Base-by-base conservation (phyloP, 2,113 vertebrate genomes). In the Ochotona curzoniae region DNA sequence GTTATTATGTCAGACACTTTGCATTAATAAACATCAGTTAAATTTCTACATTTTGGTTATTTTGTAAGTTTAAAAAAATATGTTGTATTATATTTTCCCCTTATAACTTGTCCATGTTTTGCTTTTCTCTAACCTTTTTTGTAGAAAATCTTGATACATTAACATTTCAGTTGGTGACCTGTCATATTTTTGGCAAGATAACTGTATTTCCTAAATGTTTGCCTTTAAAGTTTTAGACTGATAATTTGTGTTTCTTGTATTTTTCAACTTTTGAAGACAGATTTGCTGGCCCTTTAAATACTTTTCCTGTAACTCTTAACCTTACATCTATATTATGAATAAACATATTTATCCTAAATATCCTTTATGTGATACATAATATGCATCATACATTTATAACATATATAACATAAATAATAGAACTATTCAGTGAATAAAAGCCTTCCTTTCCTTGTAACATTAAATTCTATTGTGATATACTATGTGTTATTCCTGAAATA, bases 141-240 rank as follows among this genome's bases (percentile, higher is more conserved):
- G 3, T 85, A 87, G 54, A 89, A 83, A 87, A 80, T 93, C 49
- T 93, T 87, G 32, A 20, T n/a, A 35, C 80, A 60, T 84, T 80
- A 38, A 35, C 44, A 61, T 84, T 69, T 61, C 67, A 83, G n/a
- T 60, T 70, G 80, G 44, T 64, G 57, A 54, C 87, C 8, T 93
- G 54, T 87, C 26, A 70, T 61, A 66, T 85, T 79, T 83, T 87
- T 60, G 63, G 28, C 10, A 92, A 89, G 63, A 23, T 8, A 92
- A 89, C 3, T 71, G 0, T 47, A 93, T 74, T 47, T 26, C n/a
- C 54, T 49, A 81, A 67, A 20, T 75, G 63, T 92, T 90, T 75
- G 3, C 14, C 78, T 87, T 83, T 57, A 67, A 64, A 66, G 63
- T 79, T 73, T 8, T 15, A 30, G 21, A 10, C 23, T 17, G n/a